These are phyloP conservation scores for Neotoxoptera formosana DNA, from an alignment of 1,140 invertebrate genomes.

Conservation along the genomic window DNA sequence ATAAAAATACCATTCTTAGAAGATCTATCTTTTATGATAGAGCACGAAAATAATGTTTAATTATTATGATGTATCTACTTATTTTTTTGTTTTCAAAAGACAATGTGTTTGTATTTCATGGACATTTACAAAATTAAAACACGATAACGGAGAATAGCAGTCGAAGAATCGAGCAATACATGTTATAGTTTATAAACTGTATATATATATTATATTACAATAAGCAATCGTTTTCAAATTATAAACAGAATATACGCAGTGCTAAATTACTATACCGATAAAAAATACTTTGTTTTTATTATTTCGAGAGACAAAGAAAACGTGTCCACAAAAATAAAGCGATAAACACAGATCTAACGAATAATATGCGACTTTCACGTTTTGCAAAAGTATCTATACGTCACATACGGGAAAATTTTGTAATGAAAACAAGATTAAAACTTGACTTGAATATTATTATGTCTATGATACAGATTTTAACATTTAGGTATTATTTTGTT, in stretches of 20 bases:
- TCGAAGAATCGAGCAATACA: not conserved
- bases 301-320: not conserved
- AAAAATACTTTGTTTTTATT: not conserved
- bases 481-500: not conserved
- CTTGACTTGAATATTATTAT: not conserved
- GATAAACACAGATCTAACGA: not conserved
- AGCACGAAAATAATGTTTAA: slow-evolving; percentile 6
- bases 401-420: not conserved
- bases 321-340: not conserved
- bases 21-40: not conserved
- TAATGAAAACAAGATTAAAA: not conserved
- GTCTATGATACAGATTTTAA: not conserved
- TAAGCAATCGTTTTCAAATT: not conserved
- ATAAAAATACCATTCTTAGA: not conserved
- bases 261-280: not conserved
- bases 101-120: not conserved
- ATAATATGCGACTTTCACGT: not conserved
- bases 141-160: not conserved
- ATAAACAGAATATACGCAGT: not conserved
- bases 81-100: not conserved
- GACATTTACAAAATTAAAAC: not conserved
- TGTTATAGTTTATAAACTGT: too few relatives aligned
- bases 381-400: not conserved
- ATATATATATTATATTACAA: not conserved
- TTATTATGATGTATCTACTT: not conserved